phyloP scores from a whole-genome alignment of 2,113 vertebrate genomes.

The Xyrauchen texanus region DNA sequence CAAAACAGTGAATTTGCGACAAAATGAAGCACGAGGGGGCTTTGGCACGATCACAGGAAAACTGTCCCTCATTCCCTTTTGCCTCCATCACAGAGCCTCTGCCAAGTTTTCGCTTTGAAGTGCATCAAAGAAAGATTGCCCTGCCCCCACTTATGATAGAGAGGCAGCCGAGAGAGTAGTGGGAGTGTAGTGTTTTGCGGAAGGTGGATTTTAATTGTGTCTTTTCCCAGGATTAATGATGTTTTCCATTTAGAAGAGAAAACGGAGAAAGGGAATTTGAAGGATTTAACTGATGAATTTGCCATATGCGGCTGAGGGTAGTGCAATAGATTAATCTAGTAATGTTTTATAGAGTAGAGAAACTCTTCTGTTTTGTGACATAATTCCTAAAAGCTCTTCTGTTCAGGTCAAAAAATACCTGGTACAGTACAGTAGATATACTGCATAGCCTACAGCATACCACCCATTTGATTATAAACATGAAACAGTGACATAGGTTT shows the following conservation, averaged over 20 bases:
- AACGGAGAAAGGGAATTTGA: background rate
- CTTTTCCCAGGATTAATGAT: slow-evolving; percentile 31
- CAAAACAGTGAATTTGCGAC: slow-evolving; percentile 74
- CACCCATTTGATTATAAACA: too few relatives aligned
- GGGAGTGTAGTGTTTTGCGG: slow-evolving; percentile 31
- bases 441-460: too few relatives aligned
- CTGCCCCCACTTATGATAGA: slow-evolving; percentile 31
- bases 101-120: slow-evolving; percentile 62
- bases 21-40: slow-evolving; percentile 69
- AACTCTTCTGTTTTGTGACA: too few relatives aligned
- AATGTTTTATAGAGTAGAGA: too few relatives aligned
- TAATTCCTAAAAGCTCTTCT: too few relatives aligned
- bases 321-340: background rate
- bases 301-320: slow-evolving; percentile 8
- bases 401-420: too few relatives aligned
- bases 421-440: too few relatives aligned
- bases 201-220: slow-evolving; percentile 50
- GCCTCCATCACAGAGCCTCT: slow-evolving; percentile 24
- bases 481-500: too few relatives aligned
- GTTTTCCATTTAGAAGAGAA: slow-evolving; percentile 6
- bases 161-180: slow-evolving; percentile 12
- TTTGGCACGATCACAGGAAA: slow-evolving; percentile 57
- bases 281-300: slow-evolving; percentile 25
- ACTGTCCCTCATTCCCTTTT: slow-evolving; percentile 17
- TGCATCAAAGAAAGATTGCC: slow-evolving; percentile 60